Evolutionary conservation across 2,113 vertebrate species (phyloP), one percentile per base, ranked within the genome.

Genomic region (Phaethornis superciliosus): DNA sequence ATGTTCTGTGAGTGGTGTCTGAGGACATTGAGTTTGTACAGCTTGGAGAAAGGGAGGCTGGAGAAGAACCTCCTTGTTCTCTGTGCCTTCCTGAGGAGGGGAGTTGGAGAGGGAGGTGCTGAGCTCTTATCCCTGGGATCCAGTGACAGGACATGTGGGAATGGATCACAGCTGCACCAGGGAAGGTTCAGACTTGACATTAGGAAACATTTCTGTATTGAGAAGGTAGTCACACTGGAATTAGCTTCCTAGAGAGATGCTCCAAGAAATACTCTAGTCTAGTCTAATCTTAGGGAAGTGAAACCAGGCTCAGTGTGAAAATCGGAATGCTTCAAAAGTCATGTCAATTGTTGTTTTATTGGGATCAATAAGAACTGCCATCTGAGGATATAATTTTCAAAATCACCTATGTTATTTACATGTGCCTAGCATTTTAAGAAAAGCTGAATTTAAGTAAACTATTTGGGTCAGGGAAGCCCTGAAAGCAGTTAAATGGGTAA

Each of bases 341-440:
- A 0, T 28, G 28, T 79, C 20, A 16, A 3, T 58, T 6, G 7
- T 47, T 13, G 6, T 5, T 28, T 62, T 67, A 40, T 54, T 40
- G 8, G 7, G 13, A 33, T 72, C 10, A 44, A 0, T 72, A 63
- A 32, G 20, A 77, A 7, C 30, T 87, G 3, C 46, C 0, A 0
- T 54, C 15, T 7, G 14, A 49, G 12, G 12, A 83, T 63, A 22
- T 71, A 49, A 47, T 70, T 80, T 51, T 68, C 13, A 33, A 40
- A 35, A 35, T 69, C 8, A 47, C 1, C 17, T 44, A 1, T 67
- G 13, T 2, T 79, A 21, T 79, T 81, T 54, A 71, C n/a, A 40
- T 54, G 6, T 75, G 15, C 60, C 4, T 47, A 62, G 6, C 18
- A 9, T 37, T 67, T 8, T 16, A 15, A 67, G 15, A 58, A 81